These are phyloP conservation scores for Archocentrus centrarchus DNA, from an alignment of 2,113 vertebrate species.

Conservation along the genomic window DNA sequence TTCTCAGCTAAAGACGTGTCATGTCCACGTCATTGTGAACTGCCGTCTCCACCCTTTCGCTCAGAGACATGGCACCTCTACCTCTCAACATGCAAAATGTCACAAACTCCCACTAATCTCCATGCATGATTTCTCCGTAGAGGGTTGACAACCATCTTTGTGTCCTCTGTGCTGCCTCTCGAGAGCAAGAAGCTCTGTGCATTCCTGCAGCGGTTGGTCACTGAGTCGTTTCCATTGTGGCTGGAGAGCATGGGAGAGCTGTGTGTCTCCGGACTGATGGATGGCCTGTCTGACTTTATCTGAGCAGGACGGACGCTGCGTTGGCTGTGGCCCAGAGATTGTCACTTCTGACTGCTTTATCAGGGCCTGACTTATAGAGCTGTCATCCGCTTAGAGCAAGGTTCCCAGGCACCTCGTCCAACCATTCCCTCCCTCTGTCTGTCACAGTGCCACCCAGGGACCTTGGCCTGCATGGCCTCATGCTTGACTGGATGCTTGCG, in stretches of 20 bases:
- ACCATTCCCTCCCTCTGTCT: conserved; percentile 42
- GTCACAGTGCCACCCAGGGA: conserved; percentile 59
- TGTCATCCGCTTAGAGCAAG: conserved; percentile 69
- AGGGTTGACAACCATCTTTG: conserved; percentile 62
- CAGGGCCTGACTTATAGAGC: conserved; percentile 74
- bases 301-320: conserved; percentile 73
- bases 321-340: conserved; percentile 72
- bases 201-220: conserved; percentile 70
- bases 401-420: conserved; percentile 68
- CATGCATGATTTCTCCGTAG: conserved; percentile 43
- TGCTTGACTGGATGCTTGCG: conserved; percentile 28
- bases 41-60: conserved; percentile 43
- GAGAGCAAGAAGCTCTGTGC: conserved; percentile 47
- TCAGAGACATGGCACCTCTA: conserved; percentile 49
- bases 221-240: conserved; percentile 60
- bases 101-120: conserved; percentile 61
- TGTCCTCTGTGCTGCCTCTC: conserved; percentile 53
- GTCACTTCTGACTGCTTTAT: conserved; percentile 77
- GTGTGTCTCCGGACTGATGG: conserved; percentile 73
- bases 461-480: conserved; percentile 47
- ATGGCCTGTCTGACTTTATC: conserved; percentile 79
- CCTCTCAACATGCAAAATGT: conserved; percentile 50
- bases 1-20: conserved; percentile 7
- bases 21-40: conserved; percentile 54
- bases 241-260: conserved; percentile 55